Conservation (phyloP, 2,888 invertebrate species). For the Drosophila nr. perissopoda region DNA sequence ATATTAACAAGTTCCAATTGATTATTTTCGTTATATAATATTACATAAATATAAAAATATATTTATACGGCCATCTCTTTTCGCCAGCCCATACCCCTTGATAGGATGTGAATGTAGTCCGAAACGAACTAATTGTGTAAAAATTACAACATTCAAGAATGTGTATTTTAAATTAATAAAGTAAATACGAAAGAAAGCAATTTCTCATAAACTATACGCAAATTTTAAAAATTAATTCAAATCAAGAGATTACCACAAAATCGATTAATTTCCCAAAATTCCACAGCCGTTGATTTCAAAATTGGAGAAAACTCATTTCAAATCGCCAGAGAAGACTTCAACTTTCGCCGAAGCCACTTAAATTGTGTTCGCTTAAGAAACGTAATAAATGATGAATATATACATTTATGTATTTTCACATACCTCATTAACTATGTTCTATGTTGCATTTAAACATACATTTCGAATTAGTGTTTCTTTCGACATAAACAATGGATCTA, state of each 20-base stretch:
- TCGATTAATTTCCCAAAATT: neutral
- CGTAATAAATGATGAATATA: neutral
- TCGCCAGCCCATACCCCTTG: conserved; percentile 35
- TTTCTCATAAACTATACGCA: too few relatives aligned
- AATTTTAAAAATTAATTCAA: neutral
- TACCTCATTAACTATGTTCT: neutral
- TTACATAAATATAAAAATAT: conserved; percentile 61
- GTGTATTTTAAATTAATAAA: conserved; percentile 62
- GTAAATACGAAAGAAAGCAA: conserved; percentile 34
- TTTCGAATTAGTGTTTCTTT: neutral
- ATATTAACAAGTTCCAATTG: conserved; percentile 48
- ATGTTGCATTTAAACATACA: neutral
- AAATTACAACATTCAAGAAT: conserved; percentile 51
- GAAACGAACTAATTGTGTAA: conserved; percentile 63
- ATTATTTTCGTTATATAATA: conserved; percentile 62
- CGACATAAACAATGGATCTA: neutral
- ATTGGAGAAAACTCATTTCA: neutral
- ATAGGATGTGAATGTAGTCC: conserved; percentile 55
- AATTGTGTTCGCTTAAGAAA: neutral
- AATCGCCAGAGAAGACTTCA: neutral
- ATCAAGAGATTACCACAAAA: neutral
- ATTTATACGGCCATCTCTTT: conserved; percentile 60
- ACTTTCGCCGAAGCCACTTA: neutral
- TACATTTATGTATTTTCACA: neutral
- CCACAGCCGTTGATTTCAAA: neutral